Evolutionary conservation across 2,797 vertebrate genomes (phyloP), one percentile per base, ranked within the genome.

Genomic region (Pipistrellus kuhlii): DNA sequence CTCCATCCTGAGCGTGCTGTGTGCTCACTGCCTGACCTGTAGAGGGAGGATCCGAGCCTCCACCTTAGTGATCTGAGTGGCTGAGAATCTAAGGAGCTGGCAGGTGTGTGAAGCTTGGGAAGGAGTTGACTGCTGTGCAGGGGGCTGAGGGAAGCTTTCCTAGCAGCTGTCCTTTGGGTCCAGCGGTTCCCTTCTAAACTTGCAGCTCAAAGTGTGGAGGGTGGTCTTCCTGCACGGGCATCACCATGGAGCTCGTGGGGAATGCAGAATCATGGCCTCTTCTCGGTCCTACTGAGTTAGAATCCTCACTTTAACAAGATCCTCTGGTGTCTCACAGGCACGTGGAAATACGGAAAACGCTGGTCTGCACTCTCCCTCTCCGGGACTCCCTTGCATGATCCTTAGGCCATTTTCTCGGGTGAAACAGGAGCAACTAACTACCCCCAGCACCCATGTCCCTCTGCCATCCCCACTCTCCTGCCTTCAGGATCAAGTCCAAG

Each of bases 271-370:
- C 80, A n/a, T 14, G 62, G 88, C 78, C 46, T 89, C 41, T 6
- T n/a, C 72, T 91, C 38, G 23, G 59, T 86, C 81, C 68, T 72
- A 4, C 46, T 23, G 66, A 66, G n/a, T 81, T 90, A 51, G 62
- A 82, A 85, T 48, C 66, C 44, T 48, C n/a, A 44, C 72, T 51
- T 88, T 81, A 73, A 57, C 41, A 48, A 38, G 41, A 51, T 64
- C 27, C 81, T 21, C 25, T 35, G 23, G 30, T 66, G 38, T 57
- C 62, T 75, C 68, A 2, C 0, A 35, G 77, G 41, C 55, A 87
- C 4, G 1, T 30, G 71, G 21, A 88, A 72, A 73, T 35, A 64
- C 30, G 41, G 68, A 78, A 55, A 68, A n/a, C 7, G 0, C 76
- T n/a, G 73, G 21, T 71, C 64, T 66, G 35, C 13, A 18, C 35